Conservation (phyloP, 2,888 invertebrate genomes). For the Cryptocheilus praepositus region DNA sequence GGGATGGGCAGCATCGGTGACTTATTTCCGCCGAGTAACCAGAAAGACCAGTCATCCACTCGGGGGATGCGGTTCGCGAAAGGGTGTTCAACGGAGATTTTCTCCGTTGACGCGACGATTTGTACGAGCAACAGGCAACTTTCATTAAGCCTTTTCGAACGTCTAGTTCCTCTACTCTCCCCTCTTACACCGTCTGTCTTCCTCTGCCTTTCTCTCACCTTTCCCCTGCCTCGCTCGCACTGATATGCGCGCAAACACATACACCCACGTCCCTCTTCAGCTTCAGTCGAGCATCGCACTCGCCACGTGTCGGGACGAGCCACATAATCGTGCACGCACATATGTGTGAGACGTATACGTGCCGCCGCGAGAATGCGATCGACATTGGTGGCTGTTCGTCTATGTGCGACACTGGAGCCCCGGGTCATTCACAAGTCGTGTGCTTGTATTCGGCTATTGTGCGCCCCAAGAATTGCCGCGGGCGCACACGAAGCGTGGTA, state of each 20-base stretch:
- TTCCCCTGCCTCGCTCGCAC: constrained; percentile 18
- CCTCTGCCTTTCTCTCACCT: constrained; percentile 15
- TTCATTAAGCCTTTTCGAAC: constrained; percentile 65
- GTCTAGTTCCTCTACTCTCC: constrained; percentile 1
- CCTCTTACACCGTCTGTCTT: constrained; percentile 12
- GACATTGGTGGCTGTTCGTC: constrained; percentile 22
- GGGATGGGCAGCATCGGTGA: no score
- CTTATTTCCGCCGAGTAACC: constrained; percentile 16
- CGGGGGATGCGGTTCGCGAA: constrained; percentile 16
- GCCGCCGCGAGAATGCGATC: constrained; percentile 27
- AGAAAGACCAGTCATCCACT: constrained; percentile 32
- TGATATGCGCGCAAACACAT: constrained; percentile 8
- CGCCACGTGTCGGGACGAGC: constrained; percentile 42
- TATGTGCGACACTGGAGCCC: constrained; percentile 10
- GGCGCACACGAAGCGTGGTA: constrained; percentile 32
- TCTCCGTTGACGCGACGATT: constrained; percentile 56
- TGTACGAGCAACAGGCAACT: constrained; percentile 66
- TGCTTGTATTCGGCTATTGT: constrained; percentile 36
- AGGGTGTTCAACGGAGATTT: constrained; percentile 42
- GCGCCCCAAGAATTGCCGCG: constrained; percentile 38
- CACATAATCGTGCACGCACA: constrained; percentile 33
- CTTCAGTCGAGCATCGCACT: constrained; percentile 24
- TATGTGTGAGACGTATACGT: constrained; percentile 11
- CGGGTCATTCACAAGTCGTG: constrained; percentile 38
- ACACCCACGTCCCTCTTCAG: no score